A percentile compares a stretch with the other conserved stretches of the same genome.
Evolutionary conservation across 2,113 vertebrate genomes (phyloP).

Genomic region (Vombatus ursinus): DNA sequence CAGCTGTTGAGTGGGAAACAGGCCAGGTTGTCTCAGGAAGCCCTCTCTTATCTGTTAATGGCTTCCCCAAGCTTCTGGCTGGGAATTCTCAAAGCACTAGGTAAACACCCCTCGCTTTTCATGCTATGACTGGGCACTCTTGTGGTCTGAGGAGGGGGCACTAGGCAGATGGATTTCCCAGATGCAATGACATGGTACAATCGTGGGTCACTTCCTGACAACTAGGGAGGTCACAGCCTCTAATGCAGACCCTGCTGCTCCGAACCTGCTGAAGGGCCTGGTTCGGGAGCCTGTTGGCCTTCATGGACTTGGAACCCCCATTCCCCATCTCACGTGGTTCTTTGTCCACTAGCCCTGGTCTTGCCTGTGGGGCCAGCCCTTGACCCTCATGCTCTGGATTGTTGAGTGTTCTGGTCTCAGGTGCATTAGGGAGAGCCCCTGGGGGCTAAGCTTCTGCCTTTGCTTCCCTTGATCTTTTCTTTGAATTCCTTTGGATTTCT

Average conservation of each 20-base stretch:
- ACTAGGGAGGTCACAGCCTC: not conserved
- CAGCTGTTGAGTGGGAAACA: not conserved
- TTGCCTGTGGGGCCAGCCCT: not conserved
- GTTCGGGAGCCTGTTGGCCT: not conserved
- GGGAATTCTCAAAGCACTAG: too few species aligned
- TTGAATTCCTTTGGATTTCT: not conserved
- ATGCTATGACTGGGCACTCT: too few species aligned
- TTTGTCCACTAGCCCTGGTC: too few species aligned
- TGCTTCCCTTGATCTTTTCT: not conserved
- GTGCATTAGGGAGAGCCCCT: not conserved
- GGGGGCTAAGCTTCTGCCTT: not conserved
- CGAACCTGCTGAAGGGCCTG: not conserved
- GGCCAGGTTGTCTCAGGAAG: not conserved
- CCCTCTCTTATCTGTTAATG: not conserved
- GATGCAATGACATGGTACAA: not conserved
- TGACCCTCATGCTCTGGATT: not conserved
- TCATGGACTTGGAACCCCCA: fast-evolving
- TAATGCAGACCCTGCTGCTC: too few species aligned
- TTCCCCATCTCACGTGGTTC: not conserved
- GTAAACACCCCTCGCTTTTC: not conserved
- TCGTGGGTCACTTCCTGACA: not conserved
- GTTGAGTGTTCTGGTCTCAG: not conserved
- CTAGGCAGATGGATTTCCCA: not conserved
- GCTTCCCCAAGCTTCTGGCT: not conserved
- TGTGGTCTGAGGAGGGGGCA: not conserved